Evolutionary conservation across 1,140 invertebrate genomes (phyloP).

Genomic region (Callitettix versicolor): DNA sequence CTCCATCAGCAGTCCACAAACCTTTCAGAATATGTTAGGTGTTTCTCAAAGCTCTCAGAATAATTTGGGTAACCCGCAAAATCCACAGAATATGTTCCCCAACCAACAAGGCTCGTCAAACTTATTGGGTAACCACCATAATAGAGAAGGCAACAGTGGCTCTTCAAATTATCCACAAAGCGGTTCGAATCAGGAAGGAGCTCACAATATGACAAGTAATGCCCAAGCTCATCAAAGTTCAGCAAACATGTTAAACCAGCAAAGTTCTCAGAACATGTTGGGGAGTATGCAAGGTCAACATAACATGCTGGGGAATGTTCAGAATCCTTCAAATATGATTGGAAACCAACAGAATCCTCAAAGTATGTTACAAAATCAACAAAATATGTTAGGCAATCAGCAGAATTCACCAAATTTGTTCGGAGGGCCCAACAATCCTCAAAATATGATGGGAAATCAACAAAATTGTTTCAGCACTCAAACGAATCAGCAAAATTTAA

Average conservation of each 20-base stretch:
- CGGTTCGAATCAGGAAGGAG: no score
- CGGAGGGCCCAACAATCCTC: neutral
- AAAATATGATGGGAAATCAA: constrained; percentile 1
- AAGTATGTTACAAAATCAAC: constrained; percentile 5
- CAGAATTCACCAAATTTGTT: constrained; percentile 8
- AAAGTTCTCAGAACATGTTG: neutral
- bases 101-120: neutral
- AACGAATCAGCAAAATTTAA: no score
- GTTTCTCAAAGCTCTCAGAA: neutral
- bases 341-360: neutral
- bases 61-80: constrained; percentile 2
- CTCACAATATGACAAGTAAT: neutral
- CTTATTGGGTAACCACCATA: neutral
- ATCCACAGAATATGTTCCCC: constrained; percentile 3
- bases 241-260: neutral
- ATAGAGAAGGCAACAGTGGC: neutral
- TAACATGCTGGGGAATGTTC: neutral
- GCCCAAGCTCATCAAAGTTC: neutral
- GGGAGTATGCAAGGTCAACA: neutral
- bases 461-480: neutral
- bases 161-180: no score
- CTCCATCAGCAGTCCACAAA: constrained; percentile 1
- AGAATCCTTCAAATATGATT: neutral
- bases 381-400: neutral
- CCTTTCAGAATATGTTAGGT: constrained; percentile 6